Evolutionary conservation across 1,140 invertebrate species (phyloP), one percentile per base, ranked within the genome.

Genomic region (Paracyclopina nana): DNA sequence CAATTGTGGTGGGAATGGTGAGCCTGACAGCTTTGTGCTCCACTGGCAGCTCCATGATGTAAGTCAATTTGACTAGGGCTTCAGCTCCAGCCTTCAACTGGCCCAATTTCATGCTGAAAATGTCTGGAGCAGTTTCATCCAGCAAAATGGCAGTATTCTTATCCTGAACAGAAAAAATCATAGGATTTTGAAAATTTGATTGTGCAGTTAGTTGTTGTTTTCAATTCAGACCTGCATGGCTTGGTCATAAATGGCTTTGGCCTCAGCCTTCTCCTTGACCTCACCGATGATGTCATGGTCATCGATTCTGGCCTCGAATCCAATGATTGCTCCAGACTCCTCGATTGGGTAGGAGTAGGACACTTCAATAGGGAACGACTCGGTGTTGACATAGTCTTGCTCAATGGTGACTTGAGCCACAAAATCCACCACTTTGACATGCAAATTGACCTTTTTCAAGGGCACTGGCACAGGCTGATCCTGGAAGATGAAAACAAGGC

Each of bases 91-190:
- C 57, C 12, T 67, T 66, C 5, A 70, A 53, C 50, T 67, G 69
- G 20, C 69, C 69, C 43, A 70, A 63, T 56, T 30, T 52, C 43
- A 61, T 57, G 48, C 58, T 55, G 40, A 58, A 59, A 25, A 61
- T 54, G 46, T 55, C 67, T 6, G 65, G 62, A 43, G 60, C 62
- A 52, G 63, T 64, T 55, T 66, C 61, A 57, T 69, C 67, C 57
- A 66, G 66, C 8, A 71, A 57, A 55, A 70, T 70, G 3, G 67
- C 69, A 8, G 67, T 67, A 57, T 70, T 64, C 22, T 65, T 58
- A 55, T 62, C n/a, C n/a, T n/a, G n/a, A n/a, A n/a, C n/a, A n/a
- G n/a, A n/a, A n/a, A n/a, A n/a, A n/a, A n/a, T n/a, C n/a, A n/a
- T n/a, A n/a, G n/a, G n/a, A n/a, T n/a, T n/a, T n/a, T n/a, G n/a